phyloP scores from a whole-genome alignment of 2,797 vertebrate species.

The Malurus splendens region DNA sequence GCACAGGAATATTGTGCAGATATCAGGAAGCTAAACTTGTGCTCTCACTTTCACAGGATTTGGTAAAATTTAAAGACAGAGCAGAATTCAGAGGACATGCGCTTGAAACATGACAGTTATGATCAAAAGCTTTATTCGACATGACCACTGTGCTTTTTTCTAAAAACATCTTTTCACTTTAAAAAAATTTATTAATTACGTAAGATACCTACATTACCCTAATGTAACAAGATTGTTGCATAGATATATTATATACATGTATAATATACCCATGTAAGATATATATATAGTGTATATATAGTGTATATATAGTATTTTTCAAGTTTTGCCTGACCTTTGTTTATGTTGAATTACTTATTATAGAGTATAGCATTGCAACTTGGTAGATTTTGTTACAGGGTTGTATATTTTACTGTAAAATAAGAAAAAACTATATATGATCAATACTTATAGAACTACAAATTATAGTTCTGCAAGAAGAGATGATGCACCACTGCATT shows the following conservation, averaged over 20 bases:
- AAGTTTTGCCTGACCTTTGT: not conserved
- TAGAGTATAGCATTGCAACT: not conserved
- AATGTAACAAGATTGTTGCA: not conserved
- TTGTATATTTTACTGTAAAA: not conserved
- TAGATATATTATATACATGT: rapidly evolving
- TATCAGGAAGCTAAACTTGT: not conserved
- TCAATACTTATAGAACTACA: not conserved
- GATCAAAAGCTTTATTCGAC: not conserved
- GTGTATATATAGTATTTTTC: not conserved
- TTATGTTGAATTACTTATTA: not conserved
- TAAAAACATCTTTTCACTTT: not conserved
- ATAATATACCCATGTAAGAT: not conserved
- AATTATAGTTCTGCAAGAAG: not conserved
- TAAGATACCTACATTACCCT: not conserved
- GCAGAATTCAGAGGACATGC: not conserved
- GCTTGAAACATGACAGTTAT: not conserved
- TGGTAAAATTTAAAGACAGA: not conserved
- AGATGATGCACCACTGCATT: not conserved
- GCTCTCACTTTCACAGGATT: not conserved
- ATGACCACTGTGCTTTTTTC: not conserved
- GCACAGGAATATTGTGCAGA: not conserved
- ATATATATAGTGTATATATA: not conserved
- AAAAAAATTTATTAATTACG: not conserved
- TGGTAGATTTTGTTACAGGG: not conserved
- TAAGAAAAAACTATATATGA: not conserved